Conservation (phyloP, 2,113 vertebrate genomes). For the Atractosteus spatula region DNA sequence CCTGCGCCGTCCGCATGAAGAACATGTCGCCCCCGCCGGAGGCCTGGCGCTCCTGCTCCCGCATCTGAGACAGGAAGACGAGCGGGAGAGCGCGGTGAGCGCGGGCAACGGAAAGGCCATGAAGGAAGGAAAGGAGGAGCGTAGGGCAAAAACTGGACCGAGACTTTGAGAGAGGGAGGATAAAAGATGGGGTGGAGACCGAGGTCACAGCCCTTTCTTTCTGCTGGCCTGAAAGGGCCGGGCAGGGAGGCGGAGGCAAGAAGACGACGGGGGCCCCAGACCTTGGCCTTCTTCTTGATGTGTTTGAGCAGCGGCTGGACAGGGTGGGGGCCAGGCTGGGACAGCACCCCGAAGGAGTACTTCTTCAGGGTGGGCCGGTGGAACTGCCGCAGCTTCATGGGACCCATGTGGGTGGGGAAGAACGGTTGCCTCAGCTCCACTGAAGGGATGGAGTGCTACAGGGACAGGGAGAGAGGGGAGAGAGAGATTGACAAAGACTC, state of each 20-base stretch:
- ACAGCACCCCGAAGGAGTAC: constrained; percentile 91
- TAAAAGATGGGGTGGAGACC: too few relatives aligned
- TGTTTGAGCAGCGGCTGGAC: constrained; percentile 91
- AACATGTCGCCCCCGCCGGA: constrained; percentile 98
- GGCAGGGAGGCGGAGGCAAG: neutral
- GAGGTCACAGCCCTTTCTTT: too few relatives aligned
- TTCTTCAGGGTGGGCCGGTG: constrained; percentile 91
- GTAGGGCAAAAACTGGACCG: neutral
- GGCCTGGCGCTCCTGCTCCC: constrained; percentile 95
- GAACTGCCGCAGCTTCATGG: constrained; percentile 91
- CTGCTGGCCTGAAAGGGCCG: neutral
- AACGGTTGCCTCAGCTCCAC: constrained; percentile 95
- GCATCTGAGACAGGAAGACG: constrained; percentile 68
- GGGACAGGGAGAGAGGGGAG: constrained; percentile 2
- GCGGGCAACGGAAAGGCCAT: neutral
- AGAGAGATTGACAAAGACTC: neutral
- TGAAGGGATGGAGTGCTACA: constrained; percentile 91
- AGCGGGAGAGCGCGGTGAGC: neutral
- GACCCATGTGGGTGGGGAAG: constrained; percentile 97
- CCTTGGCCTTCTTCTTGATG: constrained; percentile 98
- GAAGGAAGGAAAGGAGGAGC: neutral
- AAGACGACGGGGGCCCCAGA: constrained; percentile 29
- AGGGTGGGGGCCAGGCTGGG: constrained; percentile 88
- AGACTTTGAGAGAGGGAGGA: neutral
- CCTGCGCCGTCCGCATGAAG: constrained; percentile 95